Conservation (phyloP, 2,888 invertebrate species). For the Aphelenchoides bicaudatus region DNA sequence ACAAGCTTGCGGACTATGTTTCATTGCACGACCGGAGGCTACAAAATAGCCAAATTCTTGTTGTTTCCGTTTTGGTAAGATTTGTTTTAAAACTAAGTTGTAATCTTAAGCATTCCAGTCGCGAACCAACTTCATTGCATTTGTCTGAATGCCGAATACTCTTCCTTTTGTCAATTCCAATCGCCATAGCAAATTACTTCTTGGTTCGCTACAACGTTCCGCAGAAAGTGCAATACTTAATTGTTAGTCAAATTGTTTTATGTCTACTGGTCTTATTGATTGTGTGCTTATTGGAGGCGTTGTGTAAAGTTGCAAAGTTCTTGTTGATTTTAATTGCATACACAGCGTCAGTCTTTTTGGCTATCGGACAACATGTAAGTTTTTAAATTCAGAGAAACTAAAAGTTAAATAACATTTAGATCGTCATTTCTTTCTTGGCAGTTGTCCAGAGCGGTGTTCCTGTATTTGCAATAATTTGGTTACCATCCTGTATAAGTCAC, state of each 20-base stretch:
- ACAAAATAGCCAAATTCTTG: constrained; percentile 50
- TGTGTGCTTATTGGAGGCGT: constrained; percentile 42
- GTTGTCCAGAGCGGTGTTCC: constrained; percentile 31
- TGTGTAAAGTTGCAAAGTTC: constrained; percentile 64
- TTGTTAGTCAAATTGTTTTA: constrained; percentile 47
- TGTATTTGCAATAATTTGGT: constrained; percentile 50
- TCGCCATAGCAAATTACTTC: constrained; percentile 48
- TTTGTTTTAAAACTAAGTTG: neutral
- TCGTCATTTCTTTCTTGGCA: constrained; percentile 33
- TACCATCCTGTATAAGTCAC: constrained; percentile 56
- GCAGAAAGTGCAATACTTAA: constrained; percentile 48
- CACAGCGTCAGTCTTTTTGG: constrained; percentile 68
- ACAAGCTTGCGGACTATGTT: constrained; percentile 54
- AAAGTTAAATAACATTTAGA: constrained; percentile 22
- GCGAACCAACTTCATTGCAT: constrained; percentile 43
- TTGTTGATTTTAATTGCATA: constrained; percentile 76
- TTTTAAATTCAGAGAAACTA: neutral
- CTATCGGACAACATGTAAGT: constrained; percentile 58
- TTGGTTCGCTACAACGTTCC: constrained; percentile 48
- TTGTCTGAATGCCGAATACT: constrained; percentile 51
- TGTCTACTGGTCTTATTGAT: constrained; percentile 42
- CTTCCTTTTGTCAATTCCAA: constrained; percentile 46
- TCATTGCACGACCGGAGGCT: constrained; percentile 48
- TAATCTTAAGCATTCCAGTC: constrained; percentile 26
- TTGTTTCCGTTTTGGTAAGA: constrained; percentile 52